A percentile compares a stretch with the other conserved stretches of the same genome.
Evolutionary conservation across 2,113 vertebrate species (phyloP).

Genomic region (Oreochromis spilurus): DNA sequence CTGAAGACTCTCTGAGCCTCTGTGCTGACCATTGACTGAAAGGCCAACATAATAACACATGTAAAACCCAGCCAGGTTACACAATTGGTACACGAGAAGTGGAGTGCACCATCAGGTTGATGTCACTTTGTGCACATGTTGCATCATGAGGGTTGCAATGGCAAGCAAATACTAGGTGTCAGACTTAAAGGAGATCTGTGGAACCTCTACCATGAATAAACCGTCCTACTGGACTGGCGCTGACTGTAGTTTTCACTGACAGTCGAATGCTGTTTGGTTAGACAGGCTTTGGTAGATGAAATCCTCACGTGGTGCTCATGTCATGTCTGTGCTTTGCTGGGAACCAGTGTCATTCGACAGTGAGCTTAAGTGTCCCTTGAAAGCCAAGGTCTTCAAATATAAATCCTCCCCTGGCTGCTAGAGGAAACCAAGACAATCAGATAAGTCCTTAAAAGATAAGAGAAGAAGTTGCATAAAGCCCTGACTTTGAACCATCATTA

Average conservation of each 20-base stretch:
- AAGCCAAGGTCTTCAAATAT: neutral
- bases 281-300: neutral
- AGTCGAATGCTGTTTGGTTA: neutral
- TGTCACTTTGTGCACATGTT: neutral
- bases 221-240: neutral
- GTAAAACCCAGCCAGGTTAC: neutral
- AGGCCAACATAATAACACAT: neutral
- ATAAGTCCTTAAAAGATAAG: neutral
- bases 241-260: neutral
- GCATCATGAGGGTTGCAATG: neutral
- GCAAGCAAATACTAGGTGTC: neutral
- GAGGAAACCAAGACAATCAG: neutral
- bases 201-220: no score
- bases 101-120: neutral
- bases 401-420: neutral
- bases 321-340: neutral
- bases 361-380: neutral
- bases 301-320: neutral
- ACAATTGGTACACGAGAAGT: neutral
- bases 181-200: neutral
- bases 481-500: neutral
- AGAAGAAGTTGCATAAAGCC: neutral
- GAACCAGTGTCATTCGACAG: neutral
- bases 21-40: neutral
- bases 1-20: neutral